Percentiles rank a stretch among this genome's conserved stretches.
phyloP scores from a whole-genome alignment of 2,888 invertebrate genomes.

The Labia minor region DNA sequence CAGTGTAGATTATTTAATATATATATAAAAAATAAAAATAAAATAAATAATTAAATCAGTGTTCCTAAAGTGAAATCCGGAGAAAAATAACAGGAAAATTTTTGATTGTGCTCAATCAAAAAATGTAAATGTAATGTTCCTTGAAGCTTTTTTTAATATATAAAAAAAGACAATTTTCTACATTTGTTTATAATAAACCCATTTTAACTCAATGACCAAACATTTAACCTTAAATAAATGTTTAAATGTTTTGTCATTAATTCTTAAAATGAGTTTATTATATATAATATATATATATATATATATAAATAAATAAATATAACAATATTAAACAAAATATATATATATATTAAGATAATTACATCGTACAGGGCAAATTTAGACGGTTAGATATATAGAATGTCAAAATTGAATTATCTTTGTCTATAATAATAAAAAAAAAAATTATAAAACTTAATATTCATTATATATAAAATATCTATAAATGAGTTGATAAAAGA shows the following conservation, averaged over 20 bases:
- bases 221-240: background rate
- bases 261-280: conserved; percentile 2
- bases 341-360: background rate
- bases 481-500: too few species aligned
- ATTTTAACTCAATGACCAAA: background rate
- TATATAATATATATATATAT: background rate
- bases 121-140: conserved; percentile 9
- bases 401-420: too few species aligned
- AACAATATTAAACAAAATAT: too few species aligned
- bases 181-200: conserved; percentile 2
- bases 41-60: background rate
- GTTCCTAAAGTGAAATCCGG: background rate
- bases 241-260: background rate
- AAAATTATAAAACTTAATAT: too few species aligned
- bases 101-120: conserved; percentile 9
- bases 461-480: background rate
- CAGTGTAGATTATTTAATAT: too few species aligned
- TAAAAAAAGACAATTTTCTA: conserved; percentile 4
- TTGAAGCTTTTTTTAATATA: conserved; percentile 1
- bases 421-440: too few species aligned
- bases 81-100: background rate
- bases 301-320: background rate
- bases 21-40: background rate
- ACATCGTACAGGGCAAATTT: conserved; percentile 1
- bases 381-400: background rate